phyloP scores from a whole-genome alignment of 2,113 vertebrate species.

The Festucalex cinctus region DNA sequence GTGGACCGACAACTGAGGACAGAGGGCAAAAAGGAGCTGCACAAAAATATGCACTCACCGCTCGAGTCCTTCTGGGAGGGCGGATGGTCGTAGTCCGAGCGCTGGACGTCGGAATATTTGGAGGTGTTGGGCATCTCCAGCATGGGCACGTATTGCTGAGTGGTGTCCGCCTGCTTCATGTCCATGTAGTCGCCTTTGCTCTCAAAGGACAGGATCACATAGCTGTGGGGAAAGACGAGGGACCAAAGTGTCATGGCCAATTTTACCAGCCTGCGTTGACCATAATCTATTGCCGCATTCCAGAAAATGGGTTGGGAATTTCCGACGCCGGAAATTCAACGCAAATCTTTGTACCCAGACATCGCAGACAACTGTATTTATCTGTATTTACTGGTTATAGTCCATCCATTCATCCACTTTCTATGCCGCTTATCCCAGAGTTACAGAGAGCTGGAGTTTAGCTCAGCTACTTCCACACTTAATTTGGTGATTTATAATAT shows the following conservation, averaged over 20 bases:
- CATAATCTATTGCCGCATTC: background rate
- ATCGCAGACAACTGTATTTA: background rate
- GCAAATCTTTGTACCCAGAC: background rate
- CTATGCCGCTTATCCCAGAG: background rate
- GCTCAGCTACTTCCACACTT: background rate
- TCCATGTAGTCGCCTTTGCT: slow-evolving; percentile 97
- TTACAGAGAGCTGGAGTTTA: too few species aligned
- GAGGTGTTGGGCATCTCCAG: slow-evolving; percentile 87
- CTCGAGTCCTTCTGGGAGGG: slow-evolving; percentile 83
- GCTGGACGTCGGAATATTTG: slow-evolving; percentile 89
- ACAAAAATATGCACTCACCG: slow-evolving; percentile 66
- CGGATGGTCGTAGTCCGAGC: slow-evolving; percentile 87
- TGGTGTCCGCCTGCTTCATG: slow-evolving; percentile 94
- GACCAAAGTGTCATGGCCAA: slow-evolving; percentile 2
- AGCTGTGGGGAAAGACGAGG: slow-evolving; percentile 72
- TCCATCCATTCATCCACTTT: background rate
- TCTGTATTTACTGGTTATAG: background rate
- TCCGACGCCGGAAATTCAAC: background rate
- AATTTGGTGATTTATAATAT: too few species aligned
- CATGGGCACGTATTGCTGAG: slow-evolving; percentile 98
- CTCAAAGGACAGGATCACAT: slow-evolving; percentile 97
- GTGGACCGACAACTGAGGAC: slow-evolving; percentile 30
- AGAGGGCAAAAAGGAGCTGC: slow-evolving; percentile 10
- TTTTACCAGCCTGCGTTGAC: background rate
- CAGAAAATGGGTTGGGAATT: background rate